These are phyloP conservation scores for Odobenus rosmarus DNA, from an alignment of 2,113 vertebrate species.

Conservation along the genomic window DNA sequence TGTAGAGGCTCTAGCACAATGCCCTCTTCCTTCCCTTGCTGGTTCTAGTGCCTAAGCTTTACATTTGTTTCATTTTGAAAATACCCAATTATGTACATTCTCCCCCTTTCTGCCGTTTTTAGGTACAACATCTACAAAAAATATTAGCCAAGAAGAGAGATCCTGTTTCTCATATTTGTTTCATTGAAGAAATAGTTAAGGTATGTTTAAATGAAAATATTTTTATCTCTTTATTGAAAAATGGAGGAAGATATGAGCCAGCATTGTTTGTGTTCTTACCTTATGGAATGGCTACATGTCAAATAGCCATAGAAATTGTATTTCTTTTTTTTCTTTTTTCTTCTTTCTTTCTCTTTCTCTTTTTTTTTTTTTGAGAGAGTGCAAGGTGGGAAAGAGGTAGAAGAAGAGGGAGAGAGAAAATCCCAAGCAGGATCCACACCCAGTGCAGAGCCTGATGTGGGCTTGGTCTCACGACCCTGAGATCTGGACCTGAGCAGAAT, in stretches of 20 bases:
- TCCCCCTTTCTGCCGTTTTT: background rate
- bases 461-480: background rate
- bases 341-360: too few species aligned
- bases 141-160: conserved; percentile 97
- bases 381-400: background rate
- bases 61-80: conserved; percentile 17
- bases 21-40: background rate
- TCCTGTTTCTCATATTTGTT: conserved; percentile 96
- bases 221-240: conserved; percentile 17
- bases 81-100: background rate
- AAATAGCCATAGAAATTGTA: background rate
- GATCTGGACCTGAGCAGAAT: background rate
- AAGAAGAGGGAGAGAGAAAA: background rate
- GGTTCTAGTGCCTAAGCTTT: background rate
- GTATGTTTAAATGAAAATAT: conserved; percentile 82
- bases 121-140: conserved; percentile 98
- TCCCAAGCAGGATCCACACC: background rate
- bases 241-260: background rate
- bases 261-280: background rate
- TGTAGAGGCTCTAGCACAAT: background rate
- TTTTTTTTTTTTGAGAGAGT: too few species aligned
- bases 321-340: background rate
- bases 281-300: background rate
- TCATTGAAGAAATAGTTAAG: conserved; percentile 98
- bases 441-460: too few species aligned